A percentile compares a stretch with the other conserved stretches of the same genome.
Conservation (phyloP, 2,113 vertebrate species). For the Axis porcinus region DNA sequence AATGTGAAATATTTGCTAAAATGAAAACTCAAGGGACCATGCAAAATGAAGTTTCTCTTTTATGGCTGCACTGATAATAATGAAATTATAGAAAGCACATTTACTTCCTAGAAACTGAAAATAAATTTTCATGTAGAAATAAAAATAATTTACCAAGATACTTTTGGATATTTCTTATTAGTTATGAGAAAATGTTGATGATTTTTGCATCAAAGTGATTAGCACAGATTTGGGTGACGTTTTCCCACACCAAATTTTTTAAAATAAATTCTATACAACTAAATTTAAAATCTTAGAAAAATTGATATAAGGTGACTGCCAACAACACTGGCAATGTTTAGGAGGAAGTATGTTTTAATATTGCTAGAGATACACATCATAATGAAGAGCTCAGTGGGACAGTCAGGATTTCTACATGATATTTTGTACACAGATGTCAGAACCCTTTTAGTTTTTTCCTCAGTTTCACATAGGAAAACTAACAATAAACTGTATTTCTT, state of each 20-base stretch:
- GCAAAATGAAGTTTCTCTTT: neutral
- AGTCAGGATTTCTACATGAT: neutral
- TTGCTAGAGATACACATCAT: neutral
- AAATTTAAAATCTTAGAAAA: neutral
- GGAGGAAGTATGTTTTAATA: neutral
- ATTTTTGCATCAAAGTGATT: neutral
- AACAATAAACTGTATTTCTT: constrained; percentile 3
- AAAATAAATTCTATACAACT: neutral
- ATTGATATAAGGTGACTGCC: neutral
- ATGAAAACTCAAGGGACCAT: neutral
- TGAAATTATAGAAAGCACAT: neutral
- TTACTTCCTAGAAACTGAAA: neutral
- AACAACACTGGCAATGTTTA: neutral
- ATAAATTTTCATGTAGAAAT: neutral
- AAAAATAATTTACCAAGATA: neutral
- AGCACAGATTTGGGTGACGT: neutral
- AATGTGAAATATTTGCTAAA: neutral
- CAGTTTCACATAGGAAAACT: neutral
- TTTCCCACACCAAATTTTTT: neutral
- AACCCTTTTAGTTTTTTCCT: neutral
- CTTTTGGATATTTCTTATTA: neutral
- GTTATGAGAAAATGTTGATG: neutral
- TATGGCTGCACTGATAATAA: neutral
- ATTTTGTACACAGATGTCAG: neutral
- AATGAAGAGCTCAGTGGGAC: neutral